phyloP scores from a whole-genome alignment of 2,797 vertebrate species.

The Eleutherodactylus coqui region DNA sequence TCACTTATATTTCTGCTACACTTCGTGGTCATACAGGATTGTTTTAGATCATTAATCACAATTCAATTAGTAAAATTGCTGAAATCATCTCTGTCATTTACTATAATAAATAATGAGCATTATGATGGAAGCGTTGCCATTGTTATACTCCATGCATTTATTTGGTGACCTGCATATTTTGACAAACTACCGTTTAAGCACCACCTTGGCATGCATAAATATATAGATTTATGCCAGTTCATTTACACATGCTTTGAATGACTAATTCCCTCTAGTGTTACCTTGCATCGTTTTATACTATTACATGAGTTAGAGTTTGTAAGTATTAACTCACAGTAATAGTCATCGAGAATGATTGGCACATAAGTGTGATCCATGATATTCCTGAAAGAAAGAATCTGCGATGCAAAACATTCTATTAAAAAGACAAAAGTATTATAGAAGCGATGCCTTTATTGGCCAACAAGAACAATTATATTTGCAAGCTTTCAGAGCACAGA shows the following conservation, averaged over 20 bases:
- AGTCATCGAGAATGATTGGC: not conserved
- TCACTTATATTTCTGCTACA: no score
- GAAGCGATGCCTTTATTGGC: no score
- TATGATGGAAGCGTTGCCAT: slow-evolving; percentile 19
- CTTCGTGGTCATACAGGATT: not conserved
- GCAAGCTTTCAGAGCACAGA: no score
- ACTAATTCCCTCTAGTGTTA: not conserved
- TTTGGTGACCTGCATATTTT: slow-evolving; percentile 9
- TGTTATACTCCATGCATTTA: not conserved
- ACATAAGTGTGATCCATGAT: slow-evolving; percentile 14
- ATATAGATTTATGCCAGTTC: slow-evolving; percentile 11
- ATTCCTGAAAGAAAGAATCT: no score
- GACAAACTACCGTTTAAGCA: slow-evolving; percentile 30
- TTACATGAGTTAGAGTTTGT: not conserved
- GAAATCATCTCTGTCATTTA: slow-evolving; percentile 16
- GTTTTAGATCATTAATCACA: slow-evolving; percentile 3
- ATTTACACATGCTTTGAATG: slow-evolving; percentile 2
- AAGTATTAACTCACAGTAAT: slow-evolving; percentile 15
- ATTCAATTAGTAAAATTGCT: slow-evolving; percentile 16
- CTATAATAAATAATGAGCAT: slow-evolving; percentile 6
- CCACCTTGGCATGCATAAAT: not conserved
- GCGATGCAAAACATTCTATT: no score
- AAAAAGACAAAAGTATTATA: no score
- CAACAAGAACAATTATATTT: no score
- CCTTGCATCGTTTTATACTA: not conserved